phyloP scores from a whole-genome alignment of 1,140 invertebrate species.

The Sminthurides bifidus region DNA sequence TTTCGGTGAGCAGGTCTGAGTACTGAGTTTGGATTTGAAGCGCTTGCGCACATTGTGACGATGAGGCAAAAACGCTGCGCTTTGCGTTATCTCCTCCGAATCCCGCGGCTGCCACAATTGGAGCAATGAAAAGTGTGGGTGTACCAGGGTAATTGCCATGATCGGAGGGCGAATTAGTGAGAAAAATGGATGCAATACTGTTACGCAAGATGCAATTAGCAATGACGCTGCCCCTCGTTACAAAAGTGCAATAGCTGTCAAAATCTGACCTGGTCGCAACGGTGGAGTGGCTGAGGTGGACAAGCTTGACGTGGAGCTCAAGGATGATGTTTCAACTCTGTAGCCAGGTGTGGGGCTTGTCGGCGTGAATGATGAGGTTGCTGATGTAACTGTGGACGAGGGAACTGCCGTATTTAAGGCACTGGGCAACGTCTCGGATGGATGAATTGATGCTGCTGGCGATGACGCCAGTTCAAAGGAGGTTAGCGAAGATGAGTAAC shows the following conservation, averaged over 20 bases:
- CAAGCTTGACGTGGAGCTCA: not conserved
- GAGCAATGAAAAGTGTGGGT: too few species aligned
- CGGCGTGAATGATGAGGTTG: too few species aligned
- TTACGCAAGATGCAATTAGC: not conserved
- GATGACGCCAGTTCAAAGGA: not conserved
- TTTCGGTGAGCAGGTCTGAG: not conserved
- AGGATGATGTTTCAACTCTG: too few species aligned
- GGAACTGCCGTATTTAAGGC: too few species aligned
- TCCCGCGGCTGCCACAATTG: too few species aligned
- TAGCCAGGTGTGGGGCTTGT: too few species aligned
- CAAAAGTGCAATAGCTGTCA: not conserved
- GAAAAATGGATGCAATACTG: too few species aligned
- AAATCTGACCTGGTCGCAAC: conserved; percentile 21
- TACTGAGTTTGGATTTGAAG: not conserved
- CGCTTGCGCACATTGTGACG: not conserved
- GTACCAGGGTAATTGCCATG: too few species aligned
- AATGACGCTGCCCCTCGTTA: not conserved
- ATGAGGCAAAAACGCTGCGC: not conserved
- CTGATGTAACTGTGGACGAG: too few species aligned
- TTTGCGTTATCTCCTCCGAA: too few species aligned
- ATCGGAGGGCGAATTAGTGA: too few species aligned
- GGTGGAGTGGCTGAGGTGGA: conserved; percentile 25
- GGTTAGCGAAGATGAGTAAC: not conserved
- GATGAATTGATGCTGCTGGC: not conserved
- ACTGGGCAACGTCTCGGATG: too few species aligned